Percentiles rank a stretch among this genome's conserved stretches.
These are phyloP conservation scores for Cololabis saira DNA, from an alignment of 2,113 vertebrate genomes.

Conservation along the genomic window DNA sequence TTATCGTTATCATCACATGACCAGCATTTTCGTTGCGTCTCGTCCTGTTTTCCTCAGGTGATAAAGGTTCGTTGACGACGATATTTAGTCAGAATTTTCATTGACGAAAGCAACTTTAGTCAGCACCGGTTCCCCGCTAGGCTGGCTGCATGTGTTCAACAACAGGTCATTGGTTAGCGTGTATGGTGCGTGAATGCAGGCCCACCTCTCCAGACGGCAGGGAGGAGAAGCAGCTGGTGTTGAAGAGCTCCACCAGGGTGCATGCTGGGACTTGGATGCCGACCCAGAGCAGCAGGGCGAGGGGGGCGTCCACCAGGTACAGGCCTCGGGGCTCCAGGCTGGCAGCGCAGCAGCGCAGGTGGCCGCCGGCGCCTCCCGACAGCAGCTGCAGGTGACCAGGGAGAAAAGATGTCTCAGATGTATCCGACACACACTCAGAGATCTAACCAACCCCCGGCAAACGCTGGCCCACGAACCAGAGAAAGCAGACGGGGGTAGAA, in stretches of 20 bases:
- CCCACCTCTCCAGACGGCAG: slow-evolving; percentile 82
- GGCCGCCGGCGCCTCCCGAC: slow-evolving; percentile 1
- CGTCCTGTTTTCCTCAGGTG: no score
- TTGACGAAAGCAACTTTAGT: no score
- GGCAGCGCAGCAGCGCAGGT: slow-evolving; percentile 69
- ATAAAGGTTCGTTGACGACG: no score
- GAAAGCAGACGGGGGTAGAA: slow-evolving; percentile 82
- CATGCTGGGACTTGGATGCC: slow-evolving; percentile 65
- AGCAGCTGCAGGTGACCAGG: slow-evolving; percentile 44
- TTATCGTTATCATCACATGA: no score
- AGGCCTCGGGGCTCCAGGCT: slow-evolving; percentile 72
- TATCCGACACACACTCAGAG: no score
- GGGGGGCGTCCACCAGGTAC: slow-evolving; percentile 74
- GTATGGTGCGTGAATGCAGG: no score
- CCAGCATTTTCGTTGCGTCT: no score
- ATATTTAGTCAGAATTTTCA: no score
- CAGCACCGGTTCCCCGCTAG: no score
- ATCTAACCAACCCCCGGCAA: no score
- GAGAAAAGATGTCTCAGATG: not conserved
- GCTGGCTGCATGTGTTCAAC: no score
- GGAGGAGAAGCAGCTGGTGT: slow-evolving; percentile 71
- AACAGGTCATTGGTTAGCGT: no score
- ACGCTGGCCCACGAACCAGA: slow-evolving; percentile 68
- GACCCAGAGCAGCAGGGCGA: slow-evolving; percentile 81
- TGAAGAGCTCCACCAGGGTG: slow-evolving; percentile 75